Evolutionary conservation across 2,797 vertebrate species (phyloP).

Genomic region (Silurus lanzhouensis): DNA sequence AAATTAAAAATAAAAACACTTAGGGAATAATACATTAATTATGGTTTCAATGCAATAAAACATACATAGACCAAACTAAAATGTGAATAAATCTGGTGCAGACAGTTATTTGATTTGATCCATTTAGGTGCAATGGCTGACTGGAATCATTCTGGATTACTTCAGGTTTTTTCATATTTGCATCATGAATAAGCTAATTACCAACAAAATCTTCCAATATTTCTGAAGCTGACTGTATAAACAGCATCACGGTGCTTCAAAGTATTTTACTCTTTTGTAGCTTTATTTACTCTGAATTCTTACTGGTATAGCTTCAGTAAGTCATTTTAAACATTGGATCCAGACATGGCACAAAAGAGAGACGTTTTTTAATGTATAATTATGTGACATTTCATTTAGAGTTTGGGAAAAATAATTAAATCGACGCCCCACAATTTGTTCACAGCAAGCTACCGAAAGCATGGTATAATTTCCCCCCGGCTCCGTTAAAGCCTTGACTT

Average conservation of each 20-base stretch:
- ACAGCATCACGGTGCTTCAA: background rate
- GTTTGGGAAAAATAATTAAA: background rate
- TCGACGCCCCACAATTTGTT: background rate
- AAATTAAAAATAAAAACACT: no score
- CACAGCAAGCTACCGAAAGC: background rate
- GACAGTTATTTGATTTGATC: no score
- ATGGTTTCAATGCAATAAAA: no score
- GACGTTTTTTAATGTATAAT: background rate
- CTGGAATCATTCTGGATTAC: background rate
- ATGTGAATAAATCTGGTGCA: no score
- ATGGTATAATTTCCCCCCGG: background rate
- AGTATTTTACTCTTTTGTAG: background rate
- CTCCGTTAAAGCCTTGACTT: slow-evolving; percentile 25
- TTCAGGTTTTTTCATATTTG: background rate
- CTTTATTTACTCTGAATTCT: background rate
- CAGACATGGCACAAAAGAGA: background rate
- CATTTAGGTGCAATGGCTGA: no score
- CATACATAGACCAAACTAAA: no score
- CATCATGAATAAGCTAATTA: background rate
- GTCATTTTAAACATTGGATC: background rate
- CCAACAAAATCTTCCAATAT: background rate
- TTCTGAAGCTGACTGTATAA: background rate
- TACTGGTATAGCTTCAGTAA: background rate
- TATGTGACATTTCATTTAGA: background rate
- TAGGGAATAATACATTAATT: no score